phyloP scores from a whole-genome alignment of 2,797 vertebrate genomes.

The Tadarida brasiliensis region DNA sequence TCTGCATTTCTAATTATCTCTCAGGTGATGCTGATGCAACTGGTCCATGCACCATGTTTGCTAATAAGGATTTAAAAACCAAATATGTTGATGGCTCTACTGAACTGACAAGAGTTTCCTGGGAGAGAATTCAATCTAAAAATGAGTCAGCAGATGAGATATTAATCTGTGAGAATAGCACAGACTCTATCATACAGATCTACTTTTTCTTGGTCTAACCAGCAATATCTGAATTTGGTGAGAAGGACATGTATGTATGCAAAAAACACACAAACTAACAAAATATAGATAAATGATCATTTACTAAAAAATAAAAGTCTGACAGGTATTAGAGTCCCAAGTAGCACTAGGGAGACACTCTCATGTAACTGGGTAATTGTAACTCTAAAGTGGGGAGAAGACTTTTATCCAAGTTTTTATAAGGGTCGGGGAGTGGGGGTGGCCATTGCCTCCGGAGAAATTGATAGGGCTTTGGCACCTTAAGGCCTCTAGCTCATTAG shows the following conservation, averaged over 20 bases:
- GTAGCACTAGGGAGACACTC: neutral
- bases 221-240: slow-evolving; percentile 13
- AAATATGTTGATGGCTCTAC: neutral
- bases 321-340: neutral
- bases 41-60: neutral
- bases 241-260: neutral
- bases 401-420: neutral
- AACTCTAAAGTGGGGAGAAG: neutral
- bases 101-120: slow-evolving; percentile 18
- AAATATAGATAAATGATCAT: neutral
- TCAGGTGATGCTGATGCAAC: neutral
- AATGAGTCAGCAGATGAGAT: neutral
- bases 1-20: neutral
- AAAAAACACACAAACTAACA: slow-evolving; percentile 16
- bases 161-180: neutral
- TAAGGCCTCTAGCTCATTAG: neutral
- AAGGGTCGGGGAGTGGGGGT: neutral
- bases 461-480: neutral
- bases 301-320: neutral
- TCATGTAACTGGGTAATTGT: neutral
- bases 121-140: neutral
- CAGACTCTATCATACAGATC: neutral
- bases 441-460: neutral
- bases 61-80: slow-evolving; percentile 33
- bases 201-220: neutral